Base-by-base conservation (phyloP, 92 coral and sea anemone species). In the Anthopleura xanthogrammica region DNA sequence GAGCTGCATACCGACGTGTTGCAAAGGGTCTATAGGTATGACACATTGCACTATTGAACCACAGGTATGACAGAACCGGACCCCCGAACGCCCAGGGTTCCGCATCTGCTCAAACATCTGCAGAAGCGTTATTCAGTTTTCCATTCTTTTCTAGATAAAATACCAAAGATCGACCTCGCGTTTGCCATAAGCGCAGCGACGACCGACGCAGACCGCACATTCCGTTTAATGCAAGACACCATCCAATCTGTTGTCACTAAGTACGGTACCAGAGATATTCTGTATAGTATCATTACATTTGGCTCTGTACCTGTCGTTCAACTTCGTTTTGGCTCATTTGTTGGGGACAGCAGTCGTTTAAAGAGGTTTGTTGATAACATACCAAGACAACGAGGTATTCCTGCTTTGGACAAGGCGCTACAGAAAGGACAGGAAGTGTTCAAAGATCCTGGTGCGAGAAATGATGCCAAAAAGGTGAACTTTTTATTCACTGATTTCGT, bases 191-290 rank as follows among this genome's bases (percentile, higher is more conserved):
- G 94, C 48, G 92, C 88, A 46, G 87, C 83, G 54, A 79, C 88
- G 20, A 24, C 76, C 73, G 90, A 91, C 57, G 86, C 94, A 13
- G 90, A 82, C 77, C 82, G 87, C 56, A 85, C 87, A 19, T 89
- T 88, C 73, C 79, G 77, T 52, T 85, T 80, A 57, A 89, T 95
- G 92, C 94, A 93, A 85, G 92, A 90, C 80, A 84, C 91, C 50
- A 89, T 92, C 78, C 90, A 93, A 80, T 85, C 87, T 42, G 78
- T 92, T 22, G 85, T 95, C 82, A 93, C 91, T 87, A 91, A 92
- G 16, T 92, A 93, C 79, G 95, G 94, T 36, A 72, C 92, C 20
- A 82, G 85, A 6, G 87, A 80, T 43, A 74, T 93, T 50, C 88
- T 82, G 64, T 89, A 91, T 77, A 83, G 94, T 48, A 83, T 93